Conservation (phyloP, 2,113 vertebrate genomes). For the Tapirus terrestris region DNA sequence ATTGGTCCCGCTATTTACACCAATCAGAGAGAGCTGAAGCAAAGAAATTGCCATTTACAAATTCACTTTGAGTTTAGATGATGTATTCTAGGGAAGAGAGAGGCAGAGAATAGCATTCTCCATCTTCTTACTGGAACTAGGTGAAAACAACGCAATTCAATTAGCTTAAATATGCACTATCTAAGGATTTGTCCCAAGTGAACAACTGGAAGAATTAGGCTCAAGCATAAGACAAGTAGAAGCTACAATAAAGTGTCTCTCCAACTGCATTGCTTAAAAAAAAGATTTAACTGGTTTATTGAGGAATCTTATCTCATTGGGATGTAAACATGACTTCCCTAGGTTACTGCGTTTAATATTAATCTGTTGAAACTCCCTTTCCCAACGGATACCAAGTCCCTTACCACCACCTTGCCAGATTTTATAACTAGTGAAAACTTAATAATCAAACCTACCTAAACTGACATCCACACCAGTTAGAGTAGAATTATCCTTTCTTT, state of each 20-base stretch:
- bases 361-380: background rate
- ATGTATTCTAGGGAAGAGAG: background rate
- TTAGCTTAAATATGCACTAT: background rate
- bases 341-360: background rate
- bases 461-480: background rate
- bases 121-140: background rate
- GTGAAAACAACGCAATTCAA: conserved; percentile 3
- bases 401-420: background rate
- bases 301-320: background rate
- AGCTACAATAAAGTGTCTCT: background rate
- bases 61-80: background rate
- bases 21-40: background rate
- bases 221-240: conserved; percentile 4
- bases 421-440: background rate
- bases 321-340: background rate
- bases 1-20: background rate
- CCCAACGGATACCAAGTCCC: background rate
- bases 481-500: background rate
- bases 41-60: background rate
- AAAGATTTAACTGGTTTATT: conserved; percentile 1
- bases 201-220: background rate
- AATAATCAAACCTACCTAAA: background rate
- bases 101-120: background rate
- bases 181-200: background rate
- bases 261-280: background rate